A percentile compares a stretch with the other conserved stretches of the same genome.
These are phyloP conservation scores for Habropoda laboriosa DNA, from an alignment of 1,140 invertebrate genomes.

Conservation along the genomic window DNA sequence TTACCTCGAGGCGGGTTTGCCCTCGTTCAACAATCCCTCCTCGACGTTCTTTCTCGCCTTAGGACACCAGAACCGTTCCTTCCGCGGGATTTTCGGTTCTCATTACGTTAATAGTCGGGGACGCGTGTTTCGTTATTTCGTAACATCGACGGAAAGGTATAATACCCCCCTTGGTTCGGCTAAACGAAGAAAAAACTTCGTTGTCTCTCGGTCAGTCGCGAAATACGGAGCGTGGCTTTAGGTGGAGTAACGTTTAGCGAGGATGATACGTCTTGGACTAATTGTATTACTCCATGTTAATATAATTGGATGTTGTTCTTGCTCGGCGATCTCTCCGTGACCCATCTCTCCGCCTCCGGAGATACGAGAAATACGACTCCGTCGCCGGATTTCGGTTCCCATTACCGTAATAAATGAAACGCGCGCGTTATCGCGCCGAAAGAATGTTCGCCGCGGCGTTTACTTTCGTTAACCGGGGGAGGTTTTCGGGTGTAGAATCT, in stretches of 20 bases:
- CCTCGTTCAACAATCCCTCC: conserved; percentile 49
- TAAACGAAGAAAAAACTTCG: neutral
- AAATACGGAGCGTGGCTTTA: too few species aligned
- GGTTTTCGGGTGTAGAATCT: neutral
- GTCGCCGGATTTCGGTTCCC: neutral
- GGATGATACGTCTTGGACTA: neutral
- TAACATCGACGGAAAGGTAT: neutral
- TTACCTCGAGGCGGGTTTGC: conserved; percentile 34
- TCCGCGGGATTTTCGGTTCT: conserved; percentile 13
- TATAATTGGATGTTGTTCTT: neutral
- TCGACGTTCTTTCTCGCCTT: conserved; percentile 53
- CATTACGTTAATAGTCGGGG: conserved; percentile 24
- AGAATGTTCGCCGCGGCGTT: neutral
- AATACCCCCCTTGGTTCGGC: neutral
- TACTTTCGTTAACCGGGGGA: neutral
- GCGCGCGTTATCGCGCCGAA: neutral
- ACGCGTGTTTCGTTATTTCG: conserved; percentile 16
- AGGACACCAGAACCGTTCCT: conserved; percentile 20
- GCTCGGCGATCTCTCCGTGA: neutral
- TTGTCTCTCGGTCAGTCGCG: too few species aligned
- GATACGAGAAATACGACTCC: neutral
- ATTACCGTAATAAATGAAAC: conserved; percentile 1
- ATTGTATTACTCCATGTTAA: neutral
- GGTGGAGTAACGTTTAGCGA: neutral
- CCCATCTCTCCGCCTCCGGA: too few species aligned